A percentile compares a stretch with the other conserved stretches of the same genome.
Conservation (phyloP, 2,113 vertebrate genomes). For the Galemys pyrenaicus region DNA sequence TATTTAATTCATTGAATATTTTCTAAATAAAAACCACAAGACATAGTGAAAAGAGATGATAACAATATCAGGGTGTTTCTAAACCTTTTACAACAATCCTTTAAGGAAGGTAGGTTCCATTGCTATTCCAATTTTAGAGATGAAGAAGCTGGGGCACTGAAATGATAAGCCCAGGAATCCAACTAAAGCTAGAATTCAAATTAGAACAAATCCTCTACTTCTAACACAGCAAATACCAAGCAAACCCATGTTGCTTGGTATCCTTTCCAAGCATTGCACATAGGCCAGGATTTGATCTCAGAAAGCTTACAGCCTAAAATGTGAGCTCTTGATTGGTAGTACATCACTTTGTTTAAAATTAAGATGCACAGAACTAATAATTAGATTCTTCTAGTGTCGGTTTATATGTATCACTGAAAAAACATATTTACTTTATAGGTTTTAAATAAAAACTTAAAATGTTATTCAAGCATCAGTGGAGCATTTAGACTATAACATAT, state of each 20-base stretch:
- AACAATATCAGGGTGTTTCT: not conserved
- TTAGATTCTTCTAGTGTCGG: not conserved
- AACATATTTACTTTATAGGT: not conserved
- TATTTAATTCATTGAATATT: not conserved
- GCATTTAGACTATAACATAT: not conserved
- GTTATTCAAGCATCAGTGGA: not conserved
- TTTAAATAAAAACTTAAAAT: not conserved
- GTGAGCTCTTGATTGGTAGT: not conserved
- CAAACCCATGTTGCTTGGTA: not conserved
- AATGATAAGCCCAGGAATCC: not conserved
- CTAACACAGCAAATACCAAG: not conserved
- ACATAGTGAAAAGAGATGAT: not conserved
- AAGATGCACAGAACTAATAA: not conserved
- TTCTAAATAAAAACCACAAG: constrained; percentile 40
- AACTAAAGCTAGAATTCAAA: not conserved
- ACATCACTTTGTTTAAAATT: not conserved
- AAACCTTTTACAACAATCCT: not conserved
- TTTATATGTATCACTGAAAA: not conserved
- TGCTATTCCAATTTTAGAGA: not conserved
- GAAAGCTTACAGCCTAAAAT: not conserved
- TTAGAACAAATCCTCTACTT: not conserved
- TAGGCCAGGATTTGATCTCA: not conserved
- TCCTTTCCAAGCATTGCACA: not conserved
- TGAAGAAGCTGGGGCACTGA: not conserved
- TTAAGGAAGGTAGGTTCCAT: not conserved